Base-by-base conservation (phyloP, 2,888 invertebrate genomes). In the Marasmarcha lunaedactyla region DNA sequence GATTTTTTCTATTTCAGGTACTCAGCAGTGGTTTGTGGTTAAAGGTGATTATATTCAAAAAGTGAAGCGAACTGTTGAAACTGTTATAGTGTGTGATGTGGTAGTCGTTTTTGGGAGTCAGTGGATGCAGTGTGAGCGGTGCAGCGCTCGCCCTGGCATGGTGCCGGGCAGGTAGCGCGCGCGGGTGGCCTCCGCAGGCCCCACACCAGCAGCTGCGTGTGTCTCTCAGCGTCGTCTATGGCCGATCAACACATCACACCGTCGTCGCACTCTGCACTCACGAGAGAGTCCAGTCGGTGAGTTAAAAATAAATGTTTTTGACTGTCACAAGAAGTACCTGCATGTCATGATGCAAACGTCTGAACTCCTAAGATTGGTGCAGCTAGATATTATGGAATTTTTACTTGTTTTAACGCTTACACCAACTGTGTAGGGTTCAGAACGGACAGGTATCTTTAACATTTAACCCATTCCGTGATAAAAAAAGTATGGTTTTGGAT, bases 171-270 rank as follows among this genome's bases (percentile, higher is more conserved):
- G 81, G 81, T 81, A 83, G 84, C 81, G 78, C 76, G 81, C 81
- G 78, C 79, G 77, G 81, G 79, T 67, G 78, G 83, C 83, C 78
- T 76, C 74, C 79, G 79, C 81, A 77, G 77, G 79, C 83, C 81
- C 74, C 79, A 70, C 73, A 77, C 70, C 71, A 77, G 79, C 77
- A 76, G 73, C 71, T 74, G 78, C 78, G 79, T 68, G 88, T 87
- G 86, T 88, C 84, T 86, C 87, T 88, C 81, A 90, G 90, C 89
- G 89, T 89, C 89, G 92, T 91, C 92, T 93, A 92, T 92, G 92
- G 92, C 92, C 90, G 90, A 92, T 89, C 90, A 91, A 90, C 90
- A 89, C 89, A 90, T 87, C 86, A 86, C 87, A 87, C 87, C 89
- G 86, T 86, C 79, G 85, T 86, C 86, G 85, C 88, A 87, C 88